A percentile compares a stretch with the other conserved stretches of the same genome.
These are phyloP conservation scores for Brachionus manjavacas DNA, from an alignment of 1,140 invertebrate species.

Conservation along the genomic window DNA sequence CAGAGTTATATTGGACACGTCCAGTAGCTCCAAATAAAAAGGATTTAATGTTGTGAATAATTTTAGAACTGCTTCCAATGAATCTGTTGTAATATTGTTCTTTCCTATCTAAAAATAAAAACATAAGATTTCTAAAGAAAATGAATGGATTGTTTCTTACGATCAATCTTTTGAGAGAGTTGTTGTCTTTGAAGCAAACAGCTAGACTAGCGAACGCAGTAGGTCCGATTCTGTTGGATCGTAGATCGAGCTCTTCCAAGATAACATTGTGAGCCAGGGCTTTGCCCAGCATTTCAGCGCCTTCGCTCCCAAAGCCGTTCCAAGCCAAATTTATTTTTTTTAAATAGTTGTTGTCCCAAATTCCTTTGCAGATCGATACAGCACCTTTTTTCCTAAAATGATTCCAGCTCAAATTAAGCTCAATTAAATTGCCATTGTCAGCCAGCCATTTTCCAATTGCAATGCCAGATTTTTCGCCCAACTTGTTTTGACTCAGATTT, in stretches of 20 bases:
- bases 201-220: constrained; percentile 37
- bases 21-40: neutral
- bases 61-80: constrained; percentile 36
- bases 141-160: neutral
- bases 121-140: neutral
- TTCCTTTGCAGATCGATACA: constrained; percentile 51
- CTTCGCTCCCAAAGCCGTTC: constrained; percentile 48
- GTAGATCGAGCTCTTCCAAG: constrained; percentile 47
- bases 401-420: constrained; percentile 56
- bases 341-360: constrained; percentile 45
- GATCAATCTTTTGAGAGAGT: constrained; percentile 43
- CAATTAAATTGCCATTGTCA: constrained; percentile 52
- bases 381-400: constrained; percentile 52
- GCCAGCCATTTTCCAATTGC: constrained; percentile 43
- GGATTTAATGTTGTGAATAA: neutral
- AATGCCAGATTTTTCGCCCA: constrained; percentile 30
- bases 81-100: constrained; percentile 19
- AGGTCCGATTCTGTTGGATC: constrained; percentile 47
- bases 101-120: neutral
- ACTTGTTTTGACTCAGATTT: constrained; percentile 44
- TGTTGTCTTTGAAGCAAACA: constrained; percentile 39
- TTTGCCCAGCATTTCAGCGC: constrained; percentile 44
- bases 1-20: constrained; percentile 32
- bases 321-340: constrained; percentile 43
- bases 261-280: constrained; percentile 46